These are phyloP conservation scores for Drosophila lacicola DNA, from an alignment of 2,888 invertebrate species.

Conservation along the genomic window DNA sequence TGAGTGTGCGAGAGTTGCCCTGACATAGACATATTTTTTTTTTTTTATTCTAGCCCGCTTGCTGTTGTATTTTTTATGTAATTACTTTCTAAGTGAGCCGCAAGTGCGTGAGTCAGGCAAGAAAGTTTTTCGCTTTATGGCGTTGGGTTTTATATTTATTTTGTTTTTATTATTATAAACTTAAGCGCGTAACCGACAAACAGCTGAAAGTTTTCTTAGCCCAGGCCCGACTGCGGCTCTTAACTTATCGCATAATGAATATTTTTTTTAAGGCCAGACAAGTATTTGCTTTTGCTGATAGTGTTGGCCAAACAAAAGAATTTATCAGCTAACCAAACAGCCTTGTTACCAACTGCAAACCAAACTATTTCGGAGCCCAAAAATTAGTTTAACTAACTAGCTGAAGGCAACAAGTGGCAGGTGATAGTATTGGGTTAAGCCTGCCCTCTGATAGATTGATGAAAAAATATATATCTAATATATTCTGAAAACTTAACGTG, in stretches of 20 bases:
- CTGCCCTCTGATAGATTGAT: conserved; percentile 24
- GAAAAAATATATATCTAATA: conserved; percentile 1
- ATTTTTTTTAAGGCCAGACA: conserved; percentile 20
- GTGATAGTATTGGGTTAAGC: conserved; percentile 9
- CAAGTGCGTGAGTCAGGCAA: conserved; percentile 69
- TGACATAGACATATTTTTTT: conserved; percentile 14
- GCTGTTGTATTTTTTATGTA: conserved; percentile 66
- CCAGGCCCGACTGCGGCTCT: conserved; percentile 21
- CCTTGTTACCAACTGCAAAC: conserved; percentile 38
- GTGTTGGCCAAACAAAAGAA: conserved; percentile 15
- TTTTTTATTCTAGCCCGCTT: conserved; percentile 15
- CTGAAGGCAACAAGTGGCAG: conserved; percentile 10
- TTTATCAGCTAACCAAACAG: conserved; percentile 61
- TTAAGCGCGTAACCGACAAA: conserved; percentile 6
- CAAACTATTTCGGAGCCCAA: conserved; percentile 28
- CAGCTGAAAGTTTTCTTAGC: conserved; percentile 50
- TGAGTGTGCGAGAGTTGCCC: conserved; percentile 39
- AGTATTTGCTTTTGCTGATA: conserved; percentile 35
- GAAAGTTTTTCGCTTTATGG: conserved; percentile 72
- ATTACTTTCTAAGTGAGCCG: conserved; percentile 71
- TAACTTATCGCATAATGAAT: conserved; percentile 66
- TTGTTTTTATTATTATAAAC: conserved; percentile 24
- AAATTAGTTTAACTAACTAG: conserved; percentile 26
- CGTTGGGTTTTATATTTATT: conserved; percentile 26
- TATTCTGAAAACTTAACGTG: background rate